These are phyloP conservation scores for Tetranychus truncatus DNA, from an alignment of 2,888 invertebrate genomes.

Conservation along the genomic window DNA sequence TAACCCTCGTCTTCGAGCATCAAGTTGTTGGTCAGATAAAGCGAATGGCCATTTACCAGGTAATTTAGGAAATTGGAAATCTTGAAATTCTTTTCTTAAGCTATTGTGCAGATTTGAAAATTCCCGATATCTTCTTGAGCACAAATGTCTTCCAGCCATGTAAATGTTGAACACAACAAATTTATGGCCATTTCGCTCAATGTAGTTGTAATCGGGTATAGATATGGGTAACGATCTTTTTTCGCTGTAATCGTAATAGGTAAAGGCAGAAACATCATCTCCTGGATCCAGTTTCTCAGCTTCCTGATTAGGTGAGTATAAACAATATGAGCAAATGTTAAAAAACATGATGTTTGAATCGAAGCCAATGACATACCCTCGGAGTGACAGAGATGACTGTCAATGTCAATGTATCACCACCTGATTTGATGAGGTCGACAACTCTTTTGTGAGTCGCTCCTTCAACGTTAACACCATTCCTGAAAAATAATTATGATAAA, in stretches of 20 bases:
- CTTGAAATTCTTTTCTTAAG: slow-evolving; percentile 79
- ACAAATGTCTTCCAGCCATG: slow-evolving; percentile 94
- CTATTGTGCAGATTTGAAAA: slow-evolving; percentile 72
- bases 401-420: slow-evolving; percentile 84
- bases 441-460: slow-evolving; percentile 99
- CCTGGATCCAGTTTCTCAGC: slow-evolving; percentile 63
- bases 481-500: slow-evolving; percentile 38
- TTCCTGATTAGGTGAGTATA: slow-evolving; percentile 40
- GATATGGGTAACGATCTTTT: slow-evolving; percentile 56
- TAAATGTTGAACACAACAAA: slow-evolving; percentile 70
- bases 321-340: not conserved
- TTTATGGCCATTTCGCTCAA: slow-evolving; percentile 41
- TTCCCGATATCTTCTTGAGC: slow-evolving; percentile 86
- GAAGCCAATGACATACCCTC: slow-evolving; percentile 35
- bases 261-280: slow-evolving; percentile 60
- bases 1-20: slow-evolving; percentile 73
- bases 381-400: slow-evolving; percentile 90
- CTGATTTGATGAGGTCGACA: slow-evolving; percentile 94
- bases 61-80: slow-evolving; percentile 86
- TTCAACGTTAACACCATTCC: slow-evolving; percentile 92
- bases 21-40: slow-evolving; percentile 87
- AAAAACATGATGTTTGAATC: slow-evolving; percentile 30
- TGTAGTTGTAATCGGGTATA: slow-evolving; percentile 83
- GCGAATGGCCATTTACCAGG: slow-evolving; percentile 98
- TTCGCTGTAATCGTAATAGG: slow-evolving; percentile 72